phyloP scores from a whole-genome alignment of 2,888 invertebrate species.

The Baronia brevicornis region DNA sequence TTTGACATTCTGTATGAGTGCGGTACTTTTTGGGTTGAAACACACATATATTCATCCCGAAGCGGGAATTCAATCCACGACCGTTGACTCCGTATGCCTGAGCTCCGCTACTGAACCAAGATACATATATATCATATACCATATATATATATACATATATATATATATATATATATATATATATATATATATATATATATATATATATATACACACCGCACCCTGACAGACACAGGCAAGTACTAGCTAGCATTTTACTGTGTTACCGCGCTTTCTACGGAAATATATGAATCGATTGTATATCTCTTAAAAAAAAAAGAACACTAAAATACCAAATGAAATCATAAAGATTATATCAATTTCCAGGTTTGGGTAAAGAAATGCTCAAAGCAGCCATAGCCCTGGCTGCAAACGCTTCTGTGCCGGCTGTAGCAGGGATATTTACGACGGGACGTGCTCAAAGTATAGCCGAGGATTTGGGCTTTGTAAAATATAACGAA shows the following conservation, averaged over 20 bases:
- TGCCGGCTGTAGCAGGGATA: constrained; percentile 19
- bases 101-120: too few relatives aligned
- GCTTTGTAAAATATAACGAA: constrained; percentile 14
- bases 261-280: too few relatives aligned
- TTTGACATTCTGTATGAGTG: neutral
- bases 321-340: neutral
- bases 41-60: neutral
- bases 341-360: neutral
- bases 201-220: too few relatives aligned
- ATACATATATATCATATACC: too few relatives aligned
- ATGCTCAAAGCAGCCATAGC: constrained; percentile 19
- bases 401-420: constrained; percentile 16
- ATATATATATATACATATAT: too few relatives aligned
- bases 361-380: constrained; percentile 19
- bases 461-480: constrained; percentile 15
- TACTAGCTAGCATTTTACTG: too few relatives aligned
- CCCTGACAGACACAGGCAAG: too few relatives aligned
- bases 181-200: too few relatives aligned
- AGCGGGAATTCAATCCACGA: neutral
- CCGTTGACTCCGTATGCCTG: too few relatives aligned
- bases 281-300: neutral
- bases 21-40: neutral
- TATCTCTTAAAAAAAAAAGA: neutral
- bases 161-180: too few relatives aligned
- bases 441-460: constrained; percentile 18